These are phyloP conservation scores for Marronus borbonicus DNA, from an alignment of 2,888 invertebrate species.

Conservation along the genomic window DNA sequence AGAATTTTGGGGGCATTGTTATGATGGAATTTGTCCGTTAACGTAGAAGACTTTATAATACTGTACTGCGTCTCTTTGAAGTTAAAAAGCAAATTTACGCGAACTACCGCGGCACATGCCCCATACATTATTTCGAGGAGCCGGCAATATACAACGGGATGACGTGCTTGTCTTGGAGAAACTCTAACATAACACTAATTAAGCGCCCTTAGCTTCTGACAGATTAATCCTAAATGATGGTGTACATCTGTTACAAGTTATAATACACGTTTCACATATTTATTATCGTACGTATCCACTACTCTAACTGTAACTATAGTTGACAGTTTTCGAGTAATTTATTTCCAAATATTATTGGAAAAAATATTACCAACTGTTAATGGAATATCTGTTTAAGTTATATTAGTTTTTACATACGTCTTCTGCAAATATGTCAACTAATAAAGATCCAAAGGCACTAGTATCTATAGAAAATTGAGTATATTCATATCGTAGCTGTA, in stretches of 20 bases:
- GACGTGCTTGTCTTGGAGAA: conserved; percentile 24
- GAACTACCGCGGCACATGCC: background rate
- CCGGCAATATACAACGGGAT: conserved; percentile 15
- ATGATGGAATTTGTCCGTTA: no score
- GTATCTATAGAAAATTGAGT: no score
- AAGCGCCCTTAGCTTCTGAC: conserved; percentile 39
- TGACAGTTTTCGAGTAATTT: background rate
- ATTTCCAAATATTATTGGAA: background rate
- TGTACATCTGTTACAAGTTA: conserved; percentile 36
- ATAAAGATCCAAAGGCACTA: no score
- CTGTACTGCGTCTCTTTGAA: no score
- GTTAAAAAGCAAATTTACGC: background rate
- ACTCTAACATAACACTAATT: conserved; percentile 23
- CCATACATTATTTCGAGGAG: conserved; percentile 8
- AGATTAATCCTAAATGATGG: conserved; percentile 45
- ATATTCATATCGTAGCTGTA: no score
- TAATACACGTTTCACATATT: conserved; percentile 21
- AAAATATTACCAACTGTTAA: background rate
- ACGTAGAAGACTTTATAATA: no score
- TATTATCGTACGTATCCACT: background rate
- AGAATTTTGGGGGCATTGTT: no score
- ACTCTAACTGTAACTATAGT: background rate
- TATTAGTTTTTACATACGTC: no score
- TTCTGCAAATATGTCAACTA: no score
- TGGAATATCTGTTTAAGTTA: background rate